phyloP scores from a whole-genome alignment of 2,888 invertebrate genomes.

The Stenichneumon culpator region DNA sequence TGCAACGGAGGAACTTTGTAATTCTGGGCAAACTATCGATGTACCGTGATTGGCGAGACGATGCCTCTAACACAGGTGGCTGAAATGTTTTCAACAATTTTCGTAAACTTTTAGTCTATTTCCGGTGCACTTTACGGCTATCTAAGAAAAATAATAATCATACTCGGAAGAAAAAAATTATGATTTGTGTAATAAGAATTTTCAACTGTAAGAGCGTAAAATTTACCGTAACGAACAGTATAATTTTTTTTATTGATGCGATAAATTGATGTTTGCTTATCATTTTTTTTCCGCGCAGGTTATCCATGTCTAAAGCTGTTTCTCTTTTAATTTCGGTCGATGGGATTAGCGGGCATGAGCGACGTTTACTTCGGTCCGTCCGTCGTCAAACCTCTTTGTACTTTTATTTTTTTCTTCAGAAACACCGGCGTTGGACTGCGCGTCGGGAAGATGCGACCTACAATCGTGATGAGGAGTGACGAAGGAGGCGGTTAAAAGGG shows the following conservation, averaged over 20 bases:
- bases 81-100: too few relatives aligned
- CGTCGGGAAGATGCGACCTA: conserved; percentile 71
- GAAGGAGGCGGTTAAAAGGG: conserved; percentile 53
- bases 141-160: too few relatives aligned
- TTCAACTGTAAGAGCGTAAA: too few relatives aligned
- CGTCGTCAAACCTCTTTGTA: conserved; percentile 70
- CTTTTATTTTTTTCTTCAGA: conserved; percentile 8
- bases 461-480: conserved; percentile 67
- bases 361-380: conserved; percentile 46
- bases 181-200: too few relatives aligned
- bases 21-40: neutral
- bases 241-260: neutral
- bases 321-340: neutral
- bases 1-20: neutral
- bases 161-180: too few relatives aligned
- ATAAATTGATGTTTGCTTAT: neutral
- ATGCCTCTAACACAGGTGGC: too few relatives aligned
- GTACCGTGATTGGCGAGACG: neutral
- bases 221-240: neutral
- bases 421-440: conserved; percentile 69
- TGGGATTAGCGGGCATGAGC: neutral
- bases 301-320: neutral
- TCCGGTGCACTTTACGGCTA: too few relatives aligned
- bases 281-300: neutral
- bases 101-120: too few relatives aligned